Percentiles rank a stretch among this genome's conserved stretches.
phyloP scores from a whole-genome alignment of 2,113 vertebrate species.

The Rhabdomys dilectus region DNA sequence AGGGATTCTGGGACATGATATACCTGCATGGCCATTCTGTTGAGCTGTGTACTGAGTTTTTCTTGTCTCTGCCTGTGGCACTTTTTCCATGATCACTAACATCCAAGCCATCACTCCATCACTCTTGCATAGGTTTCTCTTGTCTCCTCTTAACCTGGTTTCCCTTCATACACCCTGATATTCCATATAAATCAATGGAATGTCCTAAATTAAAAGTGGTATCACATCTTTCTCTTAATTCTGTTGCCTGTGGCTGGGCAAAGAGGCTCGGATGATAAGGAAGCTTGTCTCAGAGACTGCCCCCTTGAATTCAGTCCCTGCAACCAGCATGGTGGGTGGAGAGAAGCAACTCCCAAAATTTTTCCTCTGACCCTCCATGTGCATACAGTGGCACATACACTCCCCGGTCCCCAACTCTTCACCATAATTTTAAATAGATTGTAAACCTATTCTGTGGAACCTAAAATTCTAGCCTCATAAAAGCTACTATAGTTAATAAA shows the following conservation, averaged over 20 bases:
- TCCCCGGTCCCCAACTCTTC: neutral
- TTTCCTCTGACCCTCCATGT: neutral
- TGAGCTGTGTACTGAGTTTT: neutral
- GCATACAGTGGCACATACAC: neutral
- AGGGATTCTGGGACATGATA: neutral
- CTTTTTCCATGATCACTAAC: neutral
- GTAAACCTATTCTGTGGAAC: neutral
- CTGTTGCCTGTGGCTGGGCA: neutral
- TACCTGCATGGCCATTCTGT: neutral
- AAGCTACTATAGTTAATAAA: too few relatives aligned
- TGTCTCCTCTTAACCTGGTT: too few relatives aligned
- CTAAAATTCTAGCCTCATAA: too few relatives aligned
- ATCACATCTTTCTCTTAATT: neutral
- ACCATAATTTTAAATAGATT: neutral
- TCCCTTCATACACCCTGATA: neutral
- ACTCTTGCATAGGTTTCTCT: neutral
- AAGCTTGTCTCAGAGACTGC: neutral
- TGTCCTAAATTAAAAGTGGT: neutral
- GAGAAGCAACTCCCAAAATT: neutral
- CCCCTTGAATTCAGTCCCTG: neutral
- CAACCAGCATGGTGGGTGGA: neutral
- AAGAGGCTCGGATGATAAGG: neutral
- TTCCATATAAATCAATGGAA: neutral
- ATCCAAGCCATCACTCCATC: too few relatives aligned
- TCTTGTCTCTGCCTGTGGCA: neutral